These are phyloP conservation scores for Fragum whitleyi DNA, from an alignment of 2,888 invertebrate species.

Conservation along the genomic window DNA sequence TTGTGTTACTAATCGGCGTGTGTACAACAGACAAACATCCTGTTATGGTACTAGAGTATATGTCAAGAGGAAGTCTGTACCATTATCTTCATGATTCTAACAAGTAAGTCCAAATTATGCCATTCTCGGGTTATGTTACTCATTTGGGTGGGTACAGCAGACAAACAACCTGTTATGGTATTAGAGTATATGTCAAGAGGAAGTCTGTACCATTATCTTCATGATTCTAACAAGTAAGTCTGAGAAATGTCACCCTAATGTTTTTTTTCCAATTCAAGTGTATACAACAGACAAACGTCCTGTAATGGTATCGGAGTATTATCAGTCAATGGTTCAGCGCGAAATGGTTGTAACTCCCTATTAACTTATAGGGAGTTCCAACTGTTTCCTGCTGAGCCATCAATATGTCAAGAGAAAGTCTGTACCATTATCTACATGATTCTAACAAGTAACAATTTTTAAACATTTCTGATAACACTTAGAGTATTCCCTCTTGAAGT, in stretches of 20 bases:
- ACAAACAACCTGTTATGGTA: slow-evolving; percentile 78
- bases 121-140: slow-evolving; percentile 81
- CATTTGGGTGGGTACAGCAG: slow-evolving; percentile 79
- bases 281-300: slow-evolving; percentile 75
- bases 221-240: slow-evolving; percentile 72
- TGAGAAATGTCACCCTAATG: slow-evolving; percentile 80
- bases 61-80: slow-evolving; percentile 80
- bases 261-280: slow-evolving; percentile 80
- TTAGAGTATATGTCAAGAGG: slow-evolving; percentile 81
- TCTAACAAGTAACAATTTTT: slow-evolving; percentile 67
- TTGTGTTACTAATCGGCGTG: slow-evolving; percentile 81
- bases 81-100: slow-evolving; percentile 73
- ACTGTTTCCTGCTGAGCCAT: no score
- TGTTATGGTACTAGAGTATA: slow-evolving; percentile 81
- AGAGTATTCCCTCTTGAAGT: no score
- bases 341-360: no score
- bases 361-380: no score
- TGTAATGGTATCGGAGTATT: slow-evolving; percentile 81
- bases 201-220: slow-evolving; percentile 77
- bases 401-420: no score
- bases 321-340: no score
- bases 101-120: slow-evolving; percentile 73
- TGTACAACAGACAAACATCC: slow-evolving; percentile 76
- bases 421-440: slow-evolving; percentile 77
- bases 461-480: no score